Base-by-base conservation (phyloP, 2,888 invertebrate genomes). In the Meiosimyza decipiens region DNA sequence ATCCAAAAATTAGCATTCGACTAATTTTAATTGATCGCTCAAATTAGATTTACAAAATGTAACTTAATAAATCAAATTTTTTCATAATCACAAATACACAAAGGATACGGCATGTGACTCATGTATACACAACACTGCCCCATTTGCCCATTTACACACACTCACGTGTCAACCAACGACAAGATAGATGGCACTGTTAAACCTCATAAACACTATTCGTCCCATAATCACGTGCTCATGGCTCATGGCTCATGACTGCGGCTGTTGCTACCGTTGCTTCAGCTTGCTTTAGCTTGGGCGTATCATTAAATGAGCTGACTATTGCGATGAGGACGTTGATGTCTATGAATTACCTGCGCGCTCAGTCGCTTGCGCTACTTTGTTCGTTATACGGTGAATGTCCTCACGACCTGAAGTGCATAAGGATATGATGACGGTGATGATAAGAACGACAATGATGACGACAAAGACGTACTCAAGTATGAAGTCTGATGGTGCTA, bases 161-260 rank as follows among this genome's bases (percentile, higher is more conserved):
- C 40, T 40, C 40, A 40, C 40, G 40, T 40, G 40, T 40, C 40
- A 40, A 9, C 13, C 18, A 51, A 13, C 28, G 18, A 50, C 51
- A 65, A 51, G 51, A 50, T 28, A 33, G 54, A 66, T 54, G 65
- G 12, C 65, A n/a, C 52, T 40, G 28, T 65, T 66, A 54, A 66
- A 54, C 52, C 4, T 54, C 65, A 66, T 66, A 22, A 66, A 52
- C 64, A 51, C 51, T 33, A 51, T 49, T 64, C 65, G 22, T 33
- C 49, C 47, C 49, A 47, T 57, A n/a, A 47, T 63, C 47, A 54
- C 65, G 54, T 54, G 65, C 40, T 40, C 40, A 40, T 40, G 40
- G 65, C 40, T 40, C 40, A 40, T 40, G 40, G 40, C 40, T 40
- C 9, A 40, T 40, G 40, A 9, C 40, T 40, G 40, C 40, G 40